These are phyloP conservation scores for Oreonectes daqikongensis DNA, from an alignment of 2,797 vertebrate genomes.

Conservation along the genomic window DNA sequence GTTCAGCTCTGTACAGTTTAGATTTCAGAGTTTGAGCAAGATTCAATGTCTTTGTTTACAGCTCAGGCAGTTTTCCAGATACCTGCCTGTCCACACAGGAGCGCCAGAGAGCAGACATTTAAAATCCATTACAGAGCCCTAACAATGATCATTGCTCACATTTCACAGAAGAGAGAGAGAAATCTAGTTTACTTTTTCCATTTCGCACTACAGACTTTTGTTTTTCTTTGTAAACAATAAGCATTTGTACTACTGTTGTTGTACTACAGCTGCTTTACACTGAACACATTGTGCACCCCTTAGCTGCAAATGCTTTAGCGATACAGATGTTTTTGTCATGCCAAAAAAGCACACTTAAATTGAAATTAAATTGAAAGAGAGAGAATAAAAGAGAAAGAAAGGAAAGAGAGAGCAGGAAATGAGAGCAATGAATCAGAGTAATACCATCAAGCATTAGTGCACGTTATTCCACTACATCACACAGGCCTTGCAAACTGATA, in stretches of 20 bases:
- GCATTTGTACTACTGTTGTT: not conserved
- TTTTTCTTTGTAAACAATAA: no score
- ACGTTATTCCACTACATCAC: constrained; percentile 40
- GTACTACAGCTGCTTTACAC: not conserved
- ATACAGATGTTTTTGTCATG: not conserved
- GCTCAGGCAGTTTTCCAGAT: constrained; percentile 68
- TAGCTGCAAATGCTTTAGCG: no score
- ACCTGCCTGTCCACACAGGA: constrained; percentile 68
- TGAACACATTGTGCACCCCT: not conserved
- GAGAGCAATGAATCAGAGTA: constrained; percentile 39
- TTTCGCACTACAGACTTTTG: not conserved
- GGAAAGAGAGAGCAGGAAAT: constrained; percentile 31
- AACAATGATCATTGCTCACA: constrained; percentile 38
- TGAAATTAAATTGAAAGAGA: no score
- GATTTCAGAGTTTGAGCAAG: constrained; percentile 61
- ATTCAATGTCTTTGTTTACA: constrained; percentile 79
- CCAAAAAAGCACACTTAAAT: no score
- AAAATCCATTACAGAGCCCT: constrained; percentile 70
- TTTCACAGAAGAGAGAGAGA: constrained; percentile 3
- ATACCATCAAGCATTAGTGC: constrained; percentile 33
- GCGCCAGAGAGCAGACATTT: constrained; percentile 60
- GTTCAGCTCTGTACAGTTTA: constrained; percentile 40
- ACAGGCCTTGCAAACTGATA: constrained; percentile 24
- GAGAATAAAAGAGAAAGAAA: constrained; percentile 22
- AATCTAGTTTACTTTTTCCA: not conserved